Conservation (phyloP, 92 coral and sea anemone genomes). For the Zoanthus sociatus region DNA sequence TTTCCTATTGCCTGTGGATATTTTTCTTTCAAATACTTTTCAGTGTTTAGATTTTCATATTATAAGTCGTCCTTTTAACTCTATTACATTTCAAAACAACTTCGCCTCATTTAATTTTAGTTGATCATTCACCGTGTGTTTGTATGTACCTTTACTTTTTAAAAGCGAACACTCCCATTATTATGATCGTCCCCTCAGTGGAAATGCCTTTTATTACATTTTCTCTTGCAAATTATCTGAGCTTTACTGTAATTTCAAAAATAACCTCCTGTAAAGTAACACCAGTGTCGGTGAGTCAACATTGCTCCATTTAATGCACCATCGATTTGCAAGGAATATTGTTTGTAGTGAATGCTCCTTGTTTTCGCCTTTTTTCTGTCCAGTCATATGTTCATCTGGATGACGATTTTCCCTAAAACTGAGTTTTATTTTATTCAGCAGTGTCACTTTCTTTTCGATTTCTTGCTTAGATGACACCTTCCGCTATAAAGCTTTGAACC, state of each 20-base stretch:
- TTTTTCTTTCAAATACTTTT: not conserved
- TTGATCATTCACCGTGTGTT: not conserved
- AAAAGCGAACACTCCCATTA: slow-evolving; percentile 33
- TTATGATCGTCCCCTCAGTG: not conserved
- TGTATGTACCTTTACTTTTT: not conserved
- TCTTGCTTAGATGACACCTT: not conserved
- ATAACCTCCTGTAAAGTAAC: too few relatives aligned
- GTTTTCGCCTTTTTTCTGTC: not conserved
- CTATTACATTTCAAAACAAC: not conserved
- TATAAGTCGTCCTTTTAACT: not conserved
- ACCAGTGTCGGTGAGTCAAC: not conserved
- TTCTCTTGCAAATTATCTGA: too few relatives aligned
- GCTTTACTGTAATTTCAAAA: too few relatives aligned
- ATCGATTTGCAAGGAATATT: not conserved
- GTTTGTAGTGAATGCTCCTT: not conserved
- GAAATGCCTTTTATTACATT: not conserved
- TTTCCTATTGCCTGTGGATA: not conserved
- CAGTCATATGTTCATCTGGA: slow-evolving; percentile 1
- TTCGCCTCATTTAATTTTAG: not conserved
- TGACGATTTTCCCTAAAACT: not conserved
- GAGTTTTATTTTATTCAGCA: slow-evolving; percentile 7
- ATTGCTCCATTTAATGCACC: not conserved
- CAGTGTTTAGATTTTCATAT: slow-evolving; percentile 10
- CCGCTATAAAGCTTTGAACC: not conserved
- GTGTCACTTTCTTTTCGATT: not conserved